Evolutionary conservation across 1,140 invertebrate genomes (phyloP).

Genomic region (Nixonia krombeini): DNA sequence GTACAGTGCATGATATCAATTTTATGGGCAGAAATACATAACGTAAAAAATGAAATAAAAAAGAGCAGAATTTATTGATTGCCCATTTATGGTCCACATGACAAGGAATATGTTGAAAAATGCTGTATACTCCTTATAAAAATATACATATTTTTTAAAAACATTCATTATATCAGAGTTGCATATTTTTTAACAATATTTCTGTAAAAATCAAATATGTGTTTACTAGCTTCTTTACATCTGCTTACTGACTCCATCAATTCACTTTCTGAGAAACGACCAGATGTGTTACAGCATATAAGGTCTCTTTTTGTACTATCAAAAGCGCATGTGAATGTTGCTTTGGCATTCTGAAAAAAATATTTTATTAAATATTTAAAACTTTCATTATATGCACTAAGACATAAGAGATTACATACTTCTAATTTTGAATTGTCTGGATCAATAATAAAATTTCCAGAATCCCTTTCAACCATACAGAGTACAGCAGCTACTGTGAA

Average conservation of each 20-base stretch:
- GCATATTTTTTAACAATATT: conserved; percentile 75
- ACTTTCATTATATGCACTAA: background rate
- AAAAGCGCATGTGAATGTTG: conserved; percentile 80
- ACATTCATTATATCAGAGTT: conserved; percentile 60
- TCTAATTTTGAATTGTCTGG: conserved; percentile 73
- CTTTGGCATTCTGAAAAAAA: conserved; percentile 66
- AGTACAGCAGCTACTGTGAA: conserved; percentile 83
- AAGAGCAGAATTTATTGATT: no score
- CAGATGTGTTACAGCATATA: conserved; percentile 77
- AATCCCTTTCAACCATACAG: conserved; percentile 77
- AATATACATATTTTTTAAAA: background rate
- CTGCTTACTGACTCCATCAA: conserved; percentile 76
- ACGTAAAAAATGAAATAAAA: no score
- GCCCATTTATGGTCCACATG: no score
- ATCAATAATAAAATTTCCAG: conserved; percentile 78
- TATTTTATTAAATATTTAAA: conserved; percentile 4
- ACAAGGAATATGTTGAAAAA: no score
- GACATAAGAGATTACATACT: conserved; percentile 48
- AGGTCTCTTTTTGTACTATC: conserved; percentile 78
- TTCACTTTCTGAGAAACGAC: conserved; percentile 77
- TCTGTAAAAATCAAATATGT: conserved; percentile 82
- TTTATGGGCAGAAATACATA: no score
- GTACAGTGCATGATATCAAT: no score
- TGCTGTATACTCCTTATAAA: conserved; percentile 6
- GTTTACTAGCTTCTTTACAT: conserved; percentile 76